These are phyloP conservation scores for Orycteropus afer DNA, from an alignment of 2,113 vertebrate genomes.

Conservation along the genomic window DNA sequence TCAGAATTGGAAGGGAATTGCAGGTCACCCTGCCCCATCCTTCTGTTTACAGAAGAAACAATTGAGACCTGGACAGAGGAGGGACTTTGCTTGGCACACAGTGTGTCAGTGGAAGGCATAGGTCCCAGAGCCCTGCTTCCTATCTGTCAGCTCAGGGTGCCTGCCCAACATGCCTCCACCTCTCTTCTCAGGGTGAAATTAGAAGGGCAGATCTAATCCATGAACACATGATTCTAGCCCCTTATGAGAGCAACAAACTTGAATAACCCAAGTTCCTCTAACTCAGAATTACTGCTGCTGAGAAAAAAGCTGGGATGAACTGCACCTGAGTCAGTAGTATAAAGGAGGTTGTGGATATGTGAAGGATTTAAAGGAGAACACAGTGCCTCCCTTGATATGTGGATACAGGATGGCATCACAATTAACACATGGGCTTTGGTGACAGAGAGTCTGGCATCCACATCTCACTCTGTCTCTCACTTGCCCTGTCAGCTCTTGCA, in stretches of 20 bases:
- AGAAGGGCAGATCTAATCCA: not conserved
- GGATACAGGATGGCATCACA: not conserved
- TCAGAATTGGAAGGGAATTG: not conserved
- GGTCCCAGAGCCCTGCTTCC: not conserved
- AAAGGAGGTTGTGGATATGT: not conserved
- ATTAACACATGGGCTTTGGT: conserved; percentile 20
- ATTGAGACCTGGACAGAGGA: not conserved
- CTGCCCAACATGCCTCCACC: not conserved
- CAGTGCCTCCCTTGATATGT: not conserved
- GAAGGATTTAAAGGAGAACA: not conserved
- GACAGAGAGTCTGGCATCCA: conserved; percentile 52
- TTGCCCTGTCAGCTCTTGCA: not conserved
- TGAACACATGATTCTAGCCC: not conserved
- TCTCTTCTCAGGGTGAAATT: not conserved
- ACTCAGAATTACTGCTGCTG: not conserved
- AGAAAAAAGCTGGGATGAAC: not conserved
- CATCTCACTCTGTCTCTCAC: conserved; percentile 1
- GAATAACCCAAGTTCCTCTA: not conserved
- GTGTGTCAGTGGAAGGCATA: not conserved
- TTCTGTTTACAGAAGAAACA: not conserved
- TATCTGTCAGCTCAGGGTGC: not conserved
- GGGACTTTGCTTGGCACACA: not conserved
- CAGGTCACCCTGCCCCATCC: not conserved
- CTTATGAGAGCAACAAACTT: not conserved
- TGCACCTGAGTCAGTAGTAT: not conserved